Evolutionary conservation across 2,888 invertebrate species (phyloP).

Genomic region (Drosophila bunnanda): DNA sequence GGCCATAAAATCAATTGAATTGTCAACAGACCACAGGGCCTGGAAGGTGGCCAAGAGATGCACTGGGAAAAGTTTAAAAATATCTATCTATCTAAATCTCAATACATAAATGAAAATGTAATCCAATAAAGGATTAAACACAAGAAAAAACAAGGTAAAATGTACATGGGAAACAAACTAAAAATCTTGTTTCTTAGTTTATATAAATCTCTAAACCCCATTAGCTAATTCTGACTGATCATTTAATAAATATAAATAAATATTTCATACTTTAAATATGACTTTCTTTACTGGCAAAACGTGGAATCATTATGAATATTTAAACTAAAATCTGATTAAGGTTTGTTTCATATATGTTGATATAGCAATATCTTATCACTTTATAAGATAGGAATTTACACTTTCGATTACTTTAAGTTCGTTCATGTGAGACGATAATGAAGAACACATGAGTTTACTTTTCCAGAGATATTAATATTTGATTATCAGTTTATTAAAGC

Average conservation of each 20-base stretch:
- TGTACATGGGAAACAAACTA: not conserved
- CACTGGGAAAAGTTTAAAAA: not conserved
- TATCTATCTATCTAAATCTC: no score
- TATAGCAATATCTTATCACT: not conserved
- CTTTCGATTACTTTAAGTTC: constrained; percentile 1
- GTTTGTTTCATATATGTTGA: not conserved
- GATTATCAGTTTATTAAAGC: not conserved
- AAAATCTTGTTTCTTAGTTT: not conserved
- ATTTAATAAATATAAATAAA: not conserved
- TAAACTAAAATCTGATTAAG: not conserved
- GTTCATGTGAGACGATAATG: not conserved
- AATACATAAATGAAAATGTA: not conserved
- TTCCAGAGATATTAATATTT: not conserved
- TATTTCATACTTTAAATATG: not conserved
- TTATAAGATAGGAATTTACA: not conserved
- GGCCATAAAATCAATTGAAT: constrained; percentile 22
- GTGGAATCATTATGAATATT: not conserved
- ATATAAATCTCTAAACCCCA: not conserved
- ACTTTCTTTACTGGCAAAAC: not conserved
- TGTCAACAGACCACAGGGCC: constrained; percentile 13
- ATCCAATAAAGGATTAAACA: not conserved
- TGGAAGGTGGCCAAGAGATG: constrained; percentile 9
- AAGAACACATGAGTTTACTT: not conserved
- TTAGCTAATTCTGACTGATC: no score
- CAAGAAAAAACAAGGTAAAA: not conserved